Percentiles rank a stretch among this genome's conserved stretches.
Conservation (phyloP, 1,140 invertebrate genomes). For the Zaprionus tsacasi region DNA sequence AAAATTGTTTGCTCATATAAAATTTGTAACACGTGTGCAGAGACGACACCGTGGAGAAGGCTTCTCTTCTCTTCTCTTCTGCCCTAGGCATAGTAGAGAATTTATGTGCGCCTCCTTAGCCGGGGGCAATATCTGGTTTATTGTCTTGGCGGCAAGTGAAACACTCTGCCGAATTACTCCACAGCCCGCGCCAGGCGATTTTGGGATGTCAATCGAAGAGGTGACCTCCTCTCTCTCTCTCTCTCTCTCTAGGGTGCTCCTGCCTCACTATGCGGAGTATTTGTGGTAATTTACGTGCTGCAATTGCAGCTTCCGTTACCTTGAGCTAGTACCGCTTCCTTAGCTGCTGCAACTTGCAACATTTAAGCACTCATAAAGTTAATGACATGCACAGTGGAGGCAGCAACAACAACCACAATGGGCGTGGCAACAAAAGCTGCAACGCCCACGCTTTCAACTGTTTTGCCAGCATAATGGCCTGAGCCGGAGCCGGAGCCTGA, state of each 20-base stretch:
- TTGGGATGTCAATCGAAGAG: constrained; percentile 1
- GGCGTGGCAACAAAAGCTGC: constrained; percentile 20
- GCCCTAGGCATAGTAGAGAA: constrained; percentile 58
- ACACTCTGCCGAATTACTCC: constrained; percentile 75
- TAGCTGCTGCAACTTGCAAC: constrained; percentile 19
- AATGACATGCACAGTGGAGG: constrained; percentile 71
- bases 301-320: constrained; percentile 74
- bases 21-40: constrained; percentile 81
- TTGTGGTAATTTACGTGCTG: constrained; percentile 50
- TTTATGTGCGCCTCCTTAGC: constrained; percentile 49
- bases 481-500: constrained; percentile 18
- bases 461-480: constrained; percentile 36
- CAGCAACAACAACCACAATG: constrained; percentile 16
- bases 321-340: constrained; percentile 53
- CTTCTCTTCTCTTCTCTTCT: not conserved
- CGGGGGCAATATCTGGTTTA: constrained; percentile 62
- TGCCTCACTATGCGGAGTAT: not conserved
- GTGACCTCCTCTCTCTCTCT: too few species aligned
- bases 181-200: not conserved
- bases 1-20: constrained; percentile 75
- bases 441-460: constrained; percentile 47
- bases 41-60: not conserved
- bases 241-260: too few species aligned
- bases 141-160: constrained; percentile 78
- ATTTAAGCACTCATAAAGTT: constrained; percentile 81